phyloP scores from a whole-genome alignment of 2,888 invertebrate species.

The Nomada ferruginata region DNA sequence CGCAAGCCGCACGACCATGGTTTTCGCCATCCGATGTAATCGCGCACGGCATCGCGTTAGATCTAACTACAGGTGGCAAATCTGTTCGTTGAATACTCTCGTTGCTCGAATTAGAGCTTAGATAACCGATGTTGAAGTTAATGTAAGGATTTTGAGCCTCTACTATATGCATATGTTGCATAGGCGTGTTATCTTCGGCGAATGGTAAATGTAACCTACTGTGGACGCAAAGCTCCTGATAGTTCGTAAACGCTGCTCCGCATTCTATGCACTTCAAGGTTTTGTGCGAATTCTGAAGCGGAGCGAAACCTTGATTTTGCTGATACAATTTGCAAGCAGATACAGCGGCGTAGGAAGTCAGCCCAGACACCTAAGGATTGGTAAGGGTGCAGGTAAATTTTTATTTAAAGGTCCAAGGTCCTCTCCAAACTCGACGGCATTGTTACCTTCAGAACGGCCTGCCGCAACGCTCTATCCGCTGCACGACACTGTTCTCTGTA shows the following conservation, averaged over 20 bases:
- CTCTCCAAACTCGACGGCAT: background rate
- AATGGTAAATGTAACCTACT: slow-evolving; percentile 76
- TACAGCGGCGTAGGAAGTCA: slow-evolving; percentile 72
- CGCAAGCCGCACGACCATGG: slow-evolving; percentile 76
- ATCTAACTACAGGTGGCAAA: slow-evolving; percentile 52
- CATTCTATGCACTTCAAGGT: slow-evolving; percentile 78
- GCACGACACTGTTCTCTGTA: slow-evolving; percentile 83
- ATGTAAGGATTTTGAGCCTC: slow-evolving; percentile 77
- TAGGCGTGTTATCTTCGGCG: slow-evolving; percentile 73
- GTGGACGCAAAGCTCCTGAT: slow-evolving; percentile 78
- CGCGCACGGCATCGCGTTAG: slow-evolving; percentile 62
- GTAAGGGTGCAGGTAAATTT: background rate
- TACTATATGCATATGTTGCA: slow-evolving; percentile 79
- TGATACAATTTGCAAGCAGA: slow-evolving; percentile 77
- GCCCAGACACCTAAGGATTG: slow-evolving; percentile 74
- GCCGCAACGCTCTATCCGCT: slow-evolving; percentile 81
- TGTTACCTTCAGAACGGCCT: slow-evolving; percentile 79
- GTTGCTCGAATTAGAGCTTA: slow-evolving; percentile 57
- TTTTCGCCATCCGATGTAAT: slow-evolving; percentile 52
- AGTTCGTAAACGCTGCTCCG: slow-evolving; percentile 75
- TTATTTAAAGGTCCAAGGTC: background rate
- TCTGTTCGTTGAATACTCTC: slow-evolving; percentile 50
- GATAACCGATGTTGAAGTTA: slow-evolving; percentile 74
- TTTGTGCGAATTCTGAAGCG: slow-evolving; percentile 74
- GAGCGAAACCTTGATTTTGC: slow-evolving; percentile 75